These are phyloP conservation scores for Cataglyphis rosenhaueri DNA, from an alignment of 2,888 invertebrate genomes.

Conservation along the genomic window DNA sequence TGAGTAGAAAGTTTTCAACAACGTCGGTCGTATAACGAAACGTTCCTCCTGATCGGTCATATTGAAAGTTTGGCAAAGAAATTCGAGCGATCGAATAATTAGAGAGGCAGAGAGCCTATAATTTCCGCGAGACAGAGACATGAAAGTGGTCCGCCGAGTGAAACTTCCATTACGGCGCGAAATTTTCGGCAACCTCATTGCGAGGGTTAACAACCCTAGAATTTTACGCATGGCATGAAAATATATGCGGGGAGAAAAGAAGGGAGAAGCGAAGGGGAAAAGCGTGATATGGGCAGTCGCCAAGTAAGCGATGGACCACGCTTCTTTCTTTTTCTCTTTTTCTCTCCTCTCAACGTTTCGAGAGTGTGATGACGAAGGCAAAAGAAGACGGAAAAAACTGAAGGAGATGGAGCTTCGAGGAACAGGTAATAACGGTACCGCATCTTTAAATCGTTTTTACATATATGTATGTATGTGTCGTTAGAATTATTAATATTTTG, in stretches of 20 bases:
- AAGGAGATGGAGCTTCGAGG: constrained; percentile 60
- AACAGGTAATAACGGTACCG: constrained; percentile 81
- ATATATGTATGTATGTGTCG: constrained; percentile 19
- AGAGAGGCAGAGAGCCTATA: constrained; percentile 32
- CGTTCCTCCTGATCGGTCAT: background rate
- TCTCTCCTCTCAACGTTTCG: constrained; percentile 19
- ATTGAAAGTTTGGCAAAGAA: constrained; percentile 41
- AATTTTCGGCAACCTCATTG: constrained; percentile 47
- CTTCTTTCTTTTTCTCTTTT: constrained; percentile 4
- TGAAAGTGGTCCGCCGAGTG: constrained; percentile 43
- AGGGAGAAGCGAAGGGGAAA: constrained; percentile 9
- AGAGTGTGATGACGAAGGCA: constrained; percentile 27
- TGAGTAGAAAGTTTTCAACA: constrained; percentile 15
- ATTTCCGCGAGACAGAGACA: constrained; percentile 37
- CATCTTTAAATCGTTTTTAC: constrained; percentile 51
- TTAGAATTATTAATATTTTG: constrained; percentile 61
- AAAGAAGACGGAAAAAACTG: constrained; percentile 37
- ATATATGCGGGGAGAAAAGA: background rate
- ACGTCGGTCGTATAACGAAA: background rate
- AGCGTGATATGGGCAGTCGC: constrained; percentile 37
- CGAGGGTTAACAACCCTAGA: constrained; percentile 68
- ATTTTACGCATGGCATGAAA: constrained; percentile 54
- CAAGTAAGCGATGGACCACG: constrained; percentile 5
- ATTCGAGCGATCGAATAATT: constrained; percentile 42
- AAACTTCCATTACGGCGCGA: constrained; percentile 23